Base-by-base conservation (phyloP, 2,113 vertebrate genomes). In the Megaleporinus macrocephalus region DNA sequence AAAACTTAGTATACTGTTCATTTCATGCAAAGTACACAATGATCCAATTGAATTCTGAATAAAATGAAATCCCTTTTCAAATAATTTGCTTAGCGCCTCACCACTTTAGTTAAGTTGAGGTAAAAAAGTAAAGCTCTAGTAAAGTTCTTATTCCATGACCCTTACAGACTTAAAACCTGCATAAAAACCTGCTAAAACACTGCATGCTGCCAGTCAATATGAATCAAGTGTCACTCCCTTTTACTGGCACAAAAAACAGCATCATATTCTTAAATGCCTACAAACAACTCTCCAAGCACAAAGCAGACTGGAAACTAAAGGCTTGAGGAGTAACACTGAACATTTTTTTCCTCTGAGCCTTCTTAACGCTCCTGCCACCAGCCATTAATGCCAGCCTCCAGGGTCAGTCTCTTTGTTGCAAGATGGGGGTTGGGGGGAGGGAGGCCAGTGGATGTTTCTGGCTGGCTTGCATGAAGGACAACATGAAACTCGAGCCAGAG, bases 401-500 rank as follows among this genome's bases (percentile, higher is more conserved):
- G 81, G 85, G 78, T 76, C 82, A 83, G 47, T 65, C 71, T 66
- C 82, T 87, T 87, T 87, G 87, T 86, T 83, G 81, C 55, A 27
- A 53, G 79, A 69, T 73, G 83, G 82, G 81, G 79, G 76, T 62
- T 84, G 69, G 81, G 85, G 62, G 33, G 63, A 73, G 73, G 73
- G 55, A 51, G 81, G 53, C 76, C 78, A 77, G 69, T 74, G 83
- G 81, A 85, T 79, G 33, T 76, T 74, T 80, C 71, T 66, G 78
- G 30, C 33, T 59, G 76, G 79, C 77, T 75, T 66, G 85, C 80
- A 72, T 83, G 84, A 73, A 59, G 80, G 86, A 84, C 80, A 75
- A 82, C 82, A 55, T 83, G 85, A 82, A 87, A 88, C 84, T 70
- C 30, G 84, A 87, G 76, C 85, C 83, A 70, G 73, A 75, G 76